Evolutionary conservation across 2,888 invertebrate genomes (phyloP), one percentile per base, ranked within the genome.

Genomic region (Polyploca ridens): DNA sequence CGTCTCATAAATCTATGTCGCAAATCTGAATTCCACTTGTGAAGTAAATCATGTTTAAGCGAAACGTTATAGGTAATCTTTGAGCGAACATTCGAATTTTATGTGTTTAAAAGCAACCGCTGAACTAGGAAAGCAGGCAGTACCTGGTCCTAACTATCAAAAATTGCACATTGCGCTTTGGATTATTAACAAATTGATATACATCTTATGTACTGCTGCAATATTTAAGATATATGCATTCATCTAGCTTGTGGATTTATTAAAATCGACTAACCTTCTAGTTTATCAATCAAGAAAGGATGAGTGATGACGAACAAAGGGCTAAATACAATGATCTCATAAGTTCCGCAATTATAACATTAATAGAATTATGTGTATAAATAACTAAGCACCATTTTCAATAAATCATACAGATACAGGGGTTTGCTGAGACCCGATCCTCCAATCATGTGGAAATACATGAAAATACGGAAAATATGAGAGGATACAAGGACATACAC

Each of bases 1-100:
- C 41, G 61, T 60, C 16, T 61, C 61, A 61, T 61, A 61, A 61
- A 61, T 61, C 61, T 61, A 61, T 61, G 61, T 61, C 61, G 14
- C 61, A 44, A 61, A 61, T 11, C 19, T 27, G 41, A 61, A 61
- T 61, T 61, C 41, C 41, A 61, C 41, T 44, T 44, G 61, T 41
- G 27, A 61, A 19, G 27, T 61, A 41, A 41, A 61, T 61, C 41
- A 41, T 61, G 41, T 41, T 61, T 14, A 61, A 44, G 16, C n/a
- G 13, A 14, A 41, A 61, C 44, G 19, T 41, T 41, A 27, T 44
- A 61, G 41, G 41, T 19, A n/a, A 19, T 49, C 54, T 54, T 19
- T 54, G 54, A 54, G 19, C 7, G 54, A 54, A 10, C 16, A 54
- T 54, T 54, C 8, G 54, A 54, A 54, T 54, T 54, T 19, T 16